Base-by-base conservation (phyloP, 1,140 invertebrate genomes). In the Daktulosphaira vitifoliae region DNA sequence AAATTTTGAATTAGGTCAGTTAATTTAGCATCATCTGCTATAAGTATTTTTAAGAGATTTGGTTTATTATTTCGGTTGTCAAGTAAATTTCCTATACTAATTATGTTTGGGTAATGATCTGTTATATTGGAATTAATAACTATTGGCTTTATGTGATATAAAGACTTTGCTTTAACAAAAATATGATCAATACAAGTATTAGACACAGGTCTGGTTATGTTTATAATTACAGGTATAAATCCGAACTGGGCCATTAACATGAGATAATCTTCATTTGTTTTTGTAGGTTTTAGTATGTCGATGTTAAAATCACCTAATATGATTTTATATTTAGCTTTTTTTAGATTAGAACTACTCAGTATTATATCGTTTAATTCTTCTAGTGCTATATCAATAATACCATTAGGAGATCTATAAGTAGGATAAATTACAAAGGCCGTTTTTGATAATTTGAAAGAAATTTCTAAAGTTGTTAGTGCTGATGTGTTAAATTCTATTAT, bases 401-500 rank as follows among this genome's bases (percentile, higher is more conserved):
- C 16, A 42, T 42, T 42, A 42, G 38, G 38, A 15, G 38, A 42
- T 42, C 38, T 42, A 42, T 42, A 42, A 42, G 16, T 42, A 9
- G 13, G 16, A n/a, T 42, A 42, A 42, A 42, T 42, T n/a, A 42
- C 13, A 13, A 42, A 42, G 16, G 13, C 38, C 13, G 16, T 42
- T 42, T 42, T 42, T 42, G 38, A 42, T n/a, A 42, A 15, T n/a
- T 42, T 42, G n/a, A n/a, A n/a, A 42, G 13, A 20, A 49, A 49
- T 49, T 23, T n/a, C 7, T 25, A 50, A 16, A 3, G 25, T n/a
- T 29, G 49, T 50, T 29, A 50, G 29, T 16, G 25, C 16, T 50
- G 25, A 8, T 50, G n/a, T 50, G 20, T 50, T 50, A n/a, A 26
- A 26, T 50, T 50, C 25, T 22, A n/a, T 50, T n/a, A 50, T 25